These are phyloP conservation scores for Idaea aversata DNA, from an alignment of 2,888 invertebrate species.

Conservation along the genomic window DNA sequence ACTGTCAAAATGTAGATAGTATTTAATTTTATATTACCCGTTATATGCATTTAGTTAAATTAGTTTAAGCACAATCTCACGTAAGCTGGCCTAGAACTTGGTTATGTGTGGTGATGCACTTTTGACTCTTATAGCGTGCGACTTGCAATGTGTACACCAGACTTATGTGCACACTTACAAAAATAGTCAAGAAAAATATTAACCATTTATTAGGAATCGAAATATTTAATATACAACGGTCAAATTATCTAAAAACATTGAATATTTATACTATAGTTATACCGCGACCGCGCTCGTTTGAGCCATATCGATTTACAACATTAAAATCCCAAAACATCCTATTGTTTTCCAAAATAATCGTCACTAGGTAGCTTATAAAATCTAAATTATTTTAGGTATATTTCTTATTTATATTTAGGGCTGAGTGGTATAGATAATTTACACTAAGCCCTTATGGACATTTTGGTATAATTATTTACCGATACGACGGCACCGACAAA, in stretches of 20 bases:
- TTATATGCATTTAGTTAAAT: too few relatives aligned
- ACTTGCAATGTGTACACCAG: too few relatives aligned
- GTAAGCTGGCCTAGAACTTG: not conserved
- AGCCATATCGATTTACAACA: not conserved
- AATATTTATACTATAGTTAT: not conserved
- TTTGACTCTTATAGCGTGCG: not conserved
- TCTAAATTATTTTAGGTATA: slow-evolving; percentile 27
- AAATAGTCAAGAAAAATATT: not conserved
- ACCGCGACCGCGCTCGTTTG: not conserved
- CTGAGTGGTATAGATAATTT: slow-evolving; percentile 28
- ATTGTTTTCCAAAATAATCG: slow-evolving; percentile 22
- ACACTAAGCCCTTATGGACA: slow-evolving; percentile 32
- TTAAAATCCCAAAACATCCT: slow-evolving; percentile 7
- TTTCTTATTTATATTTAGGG: slow-evolving; percentile 30
- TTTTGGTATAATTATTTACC: slow-evolving; percentile 27
- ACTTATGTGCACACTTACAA: not conserved
- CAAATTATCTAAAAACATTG: not conserved
- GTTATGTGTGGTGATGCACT: not conserved
- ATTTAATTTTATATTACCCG: too few relatives aligned
- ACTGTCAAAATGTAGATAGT: too few relatives aligned
- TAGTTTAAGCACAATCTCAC: not conserved
- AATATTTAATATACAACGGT: not conserved
- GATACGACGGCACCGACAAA: slow-evolving; percentile 26
- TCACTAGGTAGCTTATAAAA: slow-evolving; percentile 30
- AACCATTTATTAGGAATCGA: not conserved